Evolutionary conservation across 2,113 vertebrate species (phyloP), one percentile per base, ranked within the genome.

Genomic region (Ranitomeya imitator): DNA sequence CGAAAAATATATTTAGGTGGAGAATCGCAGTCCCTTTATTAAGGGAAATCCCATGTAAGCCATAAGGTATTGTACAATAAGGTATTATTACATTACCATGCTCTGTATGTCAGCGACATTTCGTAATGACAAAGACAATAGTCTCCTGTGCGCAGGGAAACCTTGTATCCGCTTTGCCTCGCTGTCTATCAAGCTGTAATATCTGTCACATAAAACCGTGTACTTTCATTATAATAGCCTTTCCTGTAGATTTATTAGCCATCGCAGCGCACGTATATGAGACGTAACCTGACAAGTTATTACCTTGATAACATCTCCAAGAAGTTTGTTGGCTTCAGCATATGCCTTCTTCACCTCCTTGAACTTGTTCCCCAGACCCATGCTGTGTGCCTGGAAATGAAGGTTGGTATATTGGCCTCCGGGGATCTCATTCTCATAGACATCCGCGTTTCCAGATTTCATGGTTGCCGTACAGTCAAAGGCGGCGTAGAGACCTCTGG

Each of bases 381-480:
- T 99, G 92, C 97, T 98, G 93, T 99, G 97, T 55, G 98, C 98
- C 95, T 99, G 98, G 95, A 99, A 99, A 94, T 99, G 98, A n/a
- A 99, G 96, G 95, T 99, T 99, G 92, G 98, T 99, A 93, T 99
- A 99, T 90, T 99, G 98, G 6, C 98, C 98, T 0, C 98, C 98
- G 0, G 98, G 98, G 90, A 99, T 99, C 95, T 99, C 98, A n/a
- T 99, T 99, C 95, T 99, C 97, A 12, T 99, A 99, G 31, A 99
- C 97, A 0, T 99, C 98, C 0, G 98, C 96, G 77, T 99, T 99
- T 78, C 98, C 98, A 0, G 98, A 98, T 89, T 99, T 99, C 98
- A 99, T 99, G 93, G 98, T 99, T 92, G 98, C 98, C 0, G 98
- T 99, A 94, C 98, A 99, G 95, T 99, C 98, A 10, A 99, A 99